Conservation (phyloP, 2,797 vertebrate species). For the Todus mexicanus region DNA sequence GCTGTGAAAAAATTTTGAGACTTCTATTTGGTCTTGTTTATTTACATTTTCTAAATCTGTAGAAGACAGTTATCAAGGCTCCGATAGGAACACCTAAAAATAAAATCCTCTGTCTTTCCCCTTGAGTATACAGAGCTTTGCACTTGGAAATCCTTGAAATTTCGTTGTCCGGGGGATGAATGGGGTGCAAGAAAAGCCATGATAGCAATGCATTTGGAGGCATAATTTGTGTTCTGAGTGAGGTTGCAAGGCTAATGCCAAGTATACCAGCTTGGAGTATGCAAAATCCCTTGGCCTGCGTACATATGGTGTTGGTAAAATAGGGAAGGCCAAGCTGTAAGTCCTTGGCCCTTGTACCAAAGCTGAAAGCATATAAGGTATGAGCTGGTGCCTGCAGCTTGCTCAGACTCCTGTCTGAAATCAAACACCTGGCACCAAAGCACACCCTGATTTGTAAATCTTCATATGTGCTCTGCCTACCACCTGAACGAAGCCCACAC, state of each 20-base stretch:
- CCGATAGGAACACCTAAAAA: background rate
- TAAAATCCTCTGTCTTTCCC: background rate
- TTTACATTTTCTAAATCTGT: background rate
- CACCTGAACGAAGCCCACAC: fast-evolving
- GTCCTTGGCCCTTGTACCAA: background rate
- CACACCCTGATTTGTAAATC: background rate
- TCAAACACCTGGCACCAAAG: background rate
- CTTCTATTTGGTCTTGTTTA: background rate
- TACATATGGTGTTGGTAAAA: background rate
- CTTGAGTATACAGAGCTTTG: background rate
- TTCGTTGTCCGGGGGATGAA: slow-evolving; percentile 8
- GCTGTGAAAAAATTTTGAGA: slow-evolving; percentile 1
- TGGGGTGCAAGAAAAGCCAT: background rate
- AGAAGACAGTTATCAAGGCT: background rate
- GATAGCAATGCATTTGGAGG: background rate
- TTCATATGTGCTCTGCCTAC: background rate
- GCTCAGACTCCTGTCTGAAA: background rate
- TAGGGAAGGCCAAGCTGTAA: background rate
- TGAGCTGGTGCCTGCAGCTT: background rate
- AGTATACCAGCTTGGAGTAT: background rate
- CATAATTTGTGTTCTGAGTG: background rate
- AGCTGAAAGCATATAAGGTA: background rate
- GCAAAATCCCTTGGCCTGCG: background rate
- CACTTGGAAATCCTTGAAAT: slow-evolving; percentile 5
- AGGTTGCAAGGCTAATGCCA: background rate